These are phyloP conservation scores for Gobio gobio DNA, from an alignment of 2,113 vertebrate species.

Conservation along the genomic window DNA sequence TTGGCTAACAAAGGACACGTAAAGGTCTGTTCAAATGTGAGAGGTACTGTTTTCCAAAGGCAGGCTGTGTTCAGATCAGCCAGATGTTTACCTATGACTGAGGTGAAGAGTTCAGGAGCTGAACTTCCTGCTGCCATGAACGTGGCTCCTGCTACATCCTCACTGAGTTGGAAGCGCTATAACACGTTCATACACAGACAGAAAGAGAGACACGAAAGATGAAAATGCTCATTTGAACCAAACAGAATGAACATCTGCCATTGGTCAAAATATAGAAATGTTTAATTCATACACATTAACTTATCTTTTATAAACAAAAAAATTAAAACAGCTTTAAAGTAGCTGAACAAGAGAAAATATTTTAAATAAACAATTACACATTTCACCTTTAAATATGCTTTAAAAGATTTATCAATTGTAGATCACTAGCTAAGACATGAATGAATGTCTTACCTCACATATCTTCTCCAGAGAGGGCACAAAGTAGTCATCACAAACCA, in stretches of 20 bases:
- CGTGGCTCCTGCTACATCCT: constrained; percentile 96
- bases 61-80: not conserved
- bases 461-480: constrained; percentile 96
- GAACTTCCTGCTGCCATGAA: constrained; percentile 99
- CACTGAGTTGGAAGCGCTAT: constrained; percentile 92
- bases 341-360: not conserved
- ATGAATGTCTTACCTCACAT: constrained; percentile 83
- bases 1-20: not conserved
- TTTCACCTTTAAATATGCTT: not conserved
- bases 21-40: constrained; percentile 10
- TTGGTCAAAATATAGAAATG: not conserved
- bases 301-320: not conserved
- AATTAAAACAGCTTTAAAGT: not conserved
- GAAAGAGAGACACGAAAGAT: constrained; percentile 42
- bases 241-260: not conserved
- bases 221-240: not conserved
- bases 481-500: constrained; percentile 98
- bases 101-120: constrained; percentile 96
- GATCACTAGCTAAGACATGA: not conserved
- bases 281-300: not conserved
- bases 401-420: not conserved
- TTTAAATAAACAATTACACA: not conserved
- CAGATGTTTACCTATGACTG: constrained; percentile 87
- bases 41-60: not conserved
- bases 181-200: constrained; percentile 30